Evolutionary conservation across 1,140 invertebrate genomes (phyloP).

Genomic region (Papilio xuthus): DNA sequence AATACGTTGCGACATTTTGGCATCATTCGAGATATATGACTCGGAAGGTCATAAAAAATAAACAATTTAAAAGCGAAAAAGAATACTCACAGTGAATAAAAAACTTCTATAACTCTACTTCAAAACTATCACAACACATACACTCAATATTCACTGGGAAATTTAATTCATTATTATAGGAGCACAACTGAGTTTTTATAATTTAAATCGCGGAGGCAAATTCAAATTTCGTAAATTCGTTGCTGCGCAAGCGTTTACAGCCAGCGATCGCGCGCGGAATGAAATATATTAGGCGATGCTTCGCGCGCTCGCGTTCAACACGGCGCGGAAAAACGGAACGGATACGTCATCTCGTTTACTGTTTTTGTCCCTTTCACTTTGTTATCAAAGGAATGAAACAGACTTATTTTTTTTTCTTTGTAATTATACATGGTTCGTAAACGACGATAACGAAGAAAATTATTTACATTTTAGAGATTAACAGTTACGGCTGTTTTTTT

Average conservation of each 20-base stretch:
- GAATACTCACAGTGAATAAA: slow-evolving; percentile 37
- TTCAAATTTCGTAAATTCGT: slow-evolving; percentile 55
- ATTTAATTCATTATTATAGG: slow-evolving; percentile 51
- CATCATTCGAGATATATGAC: slow-evolving; percentile 6
- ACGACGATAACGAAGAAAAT: slow-evolving; percentile 4
- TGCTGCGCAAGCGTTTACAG: slow-evolving; percentile 55
- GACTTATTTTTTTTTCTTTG: slow-evolving; percentile 12
- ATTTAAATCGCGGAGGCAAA: slow-evolving; percentile 44
- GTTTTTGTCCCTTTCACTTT: slow-evolving; percentile 31
- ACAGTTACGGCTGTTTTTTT: background rate
- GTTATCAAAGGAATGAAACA: slow-evolving; percentile 27
- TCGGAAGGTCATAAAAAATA: slow-evolving; percentile 22
- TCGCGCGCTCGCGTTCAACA: slow-evolving; percentile 55
- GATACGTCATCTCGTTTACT: slow-evolving; percentile 43
- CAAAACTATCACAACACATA: slow-evolving; percentile 54
- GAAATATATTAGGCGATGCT: slow-evolving; percentile 46
- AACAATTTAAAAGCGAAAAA: slow-evolving; percentile 19
- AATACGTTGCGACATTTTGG: slow-evolving; percentile 28
- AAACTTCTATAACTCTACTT: slow-evolving; percentile 41
- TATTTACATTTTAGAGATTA: slow-evolving; percentile 11
- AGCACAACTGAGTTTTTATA: slow-evolving; percentile 47
- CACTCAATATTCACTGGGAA: slow-evolving; percentile 48
- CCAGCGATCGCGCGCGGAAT: slow-evolving; percentile 71
- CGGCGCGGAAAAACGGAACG: slow-evolving; percentile 62
- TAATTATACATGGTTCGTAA: background rate